Percentiles rank a stretch among this genome's conserved stretches.
Conservation (phyloP, 2,797 vertebrate genomes). For the Nasua narica region DNA sequence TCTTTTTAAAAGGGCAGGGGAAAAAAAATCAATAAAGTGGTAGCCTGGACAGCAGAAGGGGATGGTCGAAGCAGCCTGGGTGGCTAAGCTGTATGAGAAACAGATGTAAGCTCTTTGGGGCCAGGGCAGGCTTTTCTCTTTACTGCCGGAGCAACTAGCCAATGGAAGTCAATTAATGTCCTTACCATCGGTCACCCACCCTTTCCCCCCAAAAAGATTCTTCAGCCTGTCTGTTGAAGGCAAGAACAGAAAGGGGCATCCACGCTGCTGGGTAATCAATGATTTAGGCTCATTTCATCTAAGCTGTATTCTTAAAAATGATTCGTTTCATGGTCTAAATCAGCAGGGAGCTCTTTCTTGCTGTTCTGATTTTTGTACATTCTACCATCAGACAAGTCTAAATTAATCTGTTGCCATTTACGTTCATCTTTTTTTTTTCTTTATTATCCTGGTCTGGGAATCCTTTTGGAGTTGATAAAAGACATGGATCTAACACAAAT, state of each 20-base stretch:
- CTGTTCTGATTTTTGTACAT: conserved; percentile 56
- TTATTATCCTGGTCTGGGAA: conserved; percentile 36
- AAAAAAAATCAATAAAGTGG: conserved; percentile 83
- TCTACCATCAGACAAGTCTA: conserved; percentile 45
- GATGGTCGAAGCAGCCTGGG: conserved; percentile 83
- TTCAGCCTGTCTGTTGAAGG: conserved; percentile 32
- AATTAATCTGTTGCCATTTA: conserved; percentile 60
- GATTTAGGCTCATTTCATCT: conserved; percentile 52
- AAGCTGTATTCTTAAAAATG: conserved; percentile 41
- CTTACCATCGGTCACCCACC: conserved; percentile 75
- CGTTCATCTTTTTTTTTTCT: neutral
- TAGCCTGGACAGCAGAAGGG: conserved; percentile 82
- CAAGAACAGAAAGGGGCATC: neutral
- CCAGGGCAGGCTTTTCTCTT: conserved; percentile 80
- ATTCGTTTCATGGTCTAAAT: conserved; percentile 60
- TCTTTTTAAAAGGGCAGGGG: conserved; percentile 83
- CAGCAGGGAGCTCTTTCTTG: conserved; percentile 58
- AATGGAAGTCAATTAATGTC: conserved; percentile 82
- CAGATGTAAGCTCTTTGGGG: conserved; percentile 85
- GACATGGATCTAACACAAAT: neutral
- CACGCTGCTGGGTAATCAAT: conserved; percentile 56
- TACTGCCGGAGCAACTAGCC: conserved; percentile 84
- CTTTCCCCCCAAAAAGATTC: conserved; percentile 62
- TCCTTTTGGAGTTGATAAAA: conserved; percentile 34
- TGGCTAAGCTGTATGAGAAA: conserved; percentile 86